A percentile compares a stretch with the other conserved stretches of the same genome.
These are phyloP conservation scores for Podilymbus podiceps DNA, from an alignment of 2,113 vertebrate species.

Conservation along the genomic window DNA sequence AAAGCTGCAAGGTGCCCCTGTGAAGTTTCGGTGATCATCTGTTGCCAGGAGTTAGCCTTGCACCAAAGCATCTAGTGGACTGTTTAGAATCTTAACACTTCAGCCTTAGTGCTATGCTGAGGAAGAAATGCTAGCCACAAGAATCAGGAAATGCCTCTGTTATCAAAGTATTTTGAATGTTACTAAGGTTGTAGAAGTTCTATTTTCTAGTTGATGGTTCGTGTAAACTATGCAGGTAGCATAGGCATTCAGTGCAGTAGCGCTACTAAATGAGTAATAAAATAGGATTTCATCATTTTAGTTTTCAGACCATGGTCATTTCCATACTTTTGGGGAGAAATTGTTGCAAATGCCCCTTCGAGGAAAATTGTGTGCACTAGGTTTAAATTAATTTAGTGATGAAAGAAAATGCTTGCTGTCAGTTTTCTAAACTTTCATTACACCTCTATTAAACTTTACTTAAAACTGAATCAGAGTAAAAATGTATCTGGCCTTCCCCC, in stretches of 20 bases:
- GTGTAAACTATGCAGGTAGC: background rate
- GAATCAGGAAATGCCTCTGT: background rate
- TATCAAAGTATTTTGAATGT: background rate
- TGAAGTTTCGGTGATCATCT: background rate
- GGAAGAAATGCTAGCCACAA: background rate
- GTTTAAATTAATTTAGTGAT: background rate
- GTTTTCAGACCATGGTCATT: background rate
- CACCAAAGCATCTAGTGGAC: background rate
- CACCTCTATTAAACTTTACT: background rate
- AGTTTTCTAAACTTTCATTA: background rate
- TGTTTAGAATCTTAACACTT: background rate
- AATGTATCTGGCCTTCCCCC: background rate
- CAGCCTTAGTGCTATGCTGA: background rate
- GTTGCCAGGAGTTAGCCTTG: background rate
- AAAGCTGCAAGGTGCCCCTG: background rate
- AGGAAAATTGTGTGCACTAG: background rate
- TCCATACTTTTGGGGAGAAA: background rate
- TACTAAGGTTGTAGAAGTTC: background rate
- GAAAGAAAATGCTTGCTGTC: background rate
- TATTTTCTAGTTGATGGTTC: background rate
- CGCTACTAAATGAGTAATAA: background rate
- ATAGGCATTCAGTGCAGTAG: background rate
- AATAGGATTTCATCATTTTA: background rate
- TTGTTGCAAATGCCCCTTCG: background rate
- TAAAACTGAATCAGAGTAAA: background rate